These are phyloP conservation scores for Stenopsyche tienmushanensis DNA, from an alignment of 1,140 invertebrate species.

Conservation along the genomic window DNA sequence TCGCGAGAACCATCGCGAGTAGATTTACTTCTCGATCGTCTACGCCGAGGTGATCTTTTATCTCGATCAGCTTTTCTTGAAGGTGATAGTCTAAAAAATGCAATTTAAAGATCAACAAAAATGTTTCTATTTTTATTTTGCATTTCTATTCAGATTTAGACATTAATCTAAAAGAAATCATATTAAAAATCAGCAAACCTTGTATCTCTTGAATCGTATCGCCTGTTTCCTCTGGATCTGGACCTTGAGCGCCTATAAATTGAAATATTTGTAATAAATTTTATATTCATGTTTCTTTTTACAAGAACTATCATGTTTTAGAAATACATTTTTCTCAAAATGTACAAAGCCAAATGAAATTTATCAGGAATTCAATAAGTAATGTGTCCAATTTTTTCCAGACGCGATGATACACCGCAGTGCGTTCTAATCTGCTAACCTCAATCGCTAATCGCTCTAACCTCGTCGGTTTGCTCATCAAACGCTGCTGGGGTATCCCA, in stretches of 20 bases:
- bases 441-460: too few species aligned
- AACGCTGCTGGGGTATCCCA: too few species aligned
- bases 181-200: not conserved
- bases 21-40: conserved; percentile 12
- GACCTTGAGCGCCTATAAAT: conserved; percentile 28
- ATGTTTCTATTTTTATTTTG: not conserved
- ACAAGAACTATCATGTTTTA: too few species aligned
- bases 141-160: not conserved
- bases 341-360: too few species aligned
- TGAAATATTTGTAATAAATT: conserved; percentile 10
- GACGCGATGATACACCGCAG: too few species aligned
- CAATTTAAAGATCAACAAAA: not conserved
- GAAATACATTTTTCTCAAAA: too few species aligned
- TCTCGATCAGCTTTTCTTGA: not conserved
- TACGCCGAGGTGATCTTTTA: conserved; percentile 20
- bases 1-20: conserved; percentile 14
- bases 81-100: not conserved
- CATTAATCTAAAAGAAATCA: not conserved
- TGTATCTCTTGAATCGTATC: conserved; percentile 7
- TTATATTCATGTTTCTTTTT: too few species aligned
- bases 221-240: conserved; percentile 23
- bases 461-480: too few species aligned
- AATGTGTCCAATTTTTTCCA: too few species aligned
- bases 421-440: too few species aligned
- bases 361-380: too few species aligned